Evolutionary conservation across 2,888 invertebrate species (phyloP).

Genomic region (Mesorhabditis spiculigera): DNA sequence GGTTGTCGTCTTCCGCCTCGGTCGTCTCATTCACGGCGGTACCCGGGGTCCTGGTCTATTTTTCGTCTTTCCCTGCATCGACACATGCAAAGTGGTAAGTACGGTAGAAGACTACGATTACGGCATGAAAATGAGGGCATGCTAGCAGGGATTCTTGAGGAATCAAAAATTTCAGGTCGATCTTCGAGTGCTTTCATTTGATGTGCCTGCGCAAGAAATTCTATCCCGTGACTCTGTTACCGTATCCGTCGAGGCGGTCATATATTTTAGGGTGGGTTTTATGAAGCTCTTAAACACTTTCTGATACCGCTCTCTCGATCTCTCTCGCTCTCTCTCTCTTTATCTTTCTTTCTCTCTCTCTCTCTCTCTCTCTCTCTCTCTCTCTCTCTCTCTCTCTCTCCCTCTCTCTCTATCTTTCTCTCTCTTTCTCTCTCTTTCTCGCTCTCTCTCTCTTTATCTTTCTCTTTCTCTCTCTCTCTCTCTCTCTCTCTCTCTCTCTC

Average conservation of each 20-base stretch:
- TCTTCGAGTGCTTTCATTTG: conserved; percentile 75
- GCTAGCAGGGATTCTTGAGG: too few species aligned
- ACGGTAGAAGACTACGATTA: neutral
- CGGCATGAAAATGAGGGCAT: neutral
- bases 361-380: too few species aligned
- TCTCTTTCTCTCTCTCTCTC: conserved; percentile 7
- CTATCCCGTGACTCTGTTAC: conserved; percentile 62
- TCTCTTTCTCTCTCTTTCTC: too few species aligned
- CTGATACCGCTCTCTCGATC: too few species aligned
- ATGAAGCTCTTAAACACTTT: neutral
- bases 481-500: neutral
- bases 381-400: too few species aligned
- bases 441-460: neutral
- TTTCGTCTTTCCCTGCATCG: conserved; percentile 91
- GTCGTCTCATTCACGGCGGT: conserved; percentile 73
- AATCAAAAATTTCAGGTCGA: too few species aligned
- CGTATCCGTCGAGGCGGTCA: conserved; percentile 61
- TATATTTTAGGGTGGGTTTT: conserved; percentile 14
- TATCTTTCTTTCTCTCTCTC: too few species aligned
- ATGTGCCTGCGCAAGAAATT: conserved; percentile 86
- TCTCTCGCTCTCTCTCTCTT: too few species aligned
- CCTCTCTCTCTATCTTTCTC: too few species aligned
- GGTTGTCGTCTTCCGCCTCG: conserved; percentile 84
- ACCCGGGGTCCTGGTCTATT: conserved; percentile 79
- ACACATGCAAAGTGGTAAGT: conserved; percentile 65